phyloP scores from a whole-genome alignment of 2,113 vertebrate species.

The Anoplopoma fimbria region DNA sequence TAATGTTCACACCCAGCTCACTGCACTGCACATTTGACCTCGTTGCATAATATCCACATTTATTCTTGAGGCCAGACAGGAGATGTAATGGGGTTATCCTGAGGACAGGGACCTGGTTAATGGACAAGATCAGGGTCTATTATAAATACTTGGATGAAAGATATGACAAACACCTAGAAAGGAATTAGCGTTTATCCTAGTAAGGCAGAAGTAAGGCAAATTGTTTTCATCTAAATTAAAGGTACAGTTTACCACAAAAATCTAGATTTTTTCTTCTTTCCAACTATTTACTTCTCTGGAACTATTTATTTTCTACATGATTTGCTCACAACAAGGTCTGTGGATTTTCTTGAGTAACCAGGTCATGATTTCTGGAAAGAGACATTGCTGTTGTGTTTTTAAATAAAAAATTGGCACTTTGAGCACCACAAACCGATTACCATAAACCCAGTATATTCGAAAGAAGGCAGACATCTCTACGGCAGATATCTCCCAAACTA shows the following conservation, averaged over 20 bases:
- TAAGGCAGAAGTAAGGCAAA: not conserved
- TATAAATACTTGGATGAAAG: constrained; percentile 18
- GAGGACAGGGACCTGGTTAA: constrained; percentile 43
- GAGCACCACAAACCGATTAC: not conserved
- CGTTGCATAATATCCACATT: constrained; percentile 52
- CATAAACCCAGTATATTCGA: not conserved
- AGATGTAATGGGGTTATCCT: constrained; percentile 55
- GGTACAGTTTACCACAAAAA: not conserved
- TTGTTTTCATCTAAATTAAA: not conserved
- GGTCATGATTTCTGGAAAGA: not conserved
- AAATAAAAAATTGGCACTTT: not conserved
- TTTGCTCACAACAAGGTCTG: not conserved
- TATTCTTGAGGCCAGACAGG: constrained; percentile 49
- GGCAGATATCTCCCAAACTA: not conserved
- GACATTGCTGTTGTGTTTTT: not conserved
- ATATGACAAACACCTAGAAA: not conserved
- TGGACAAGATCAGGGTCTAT: constrained; percentile 20
- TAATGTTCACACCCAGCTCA: constrained; percentile 52
- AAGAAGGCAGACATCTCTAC: not conserved
- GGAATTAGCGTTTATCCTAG: not conserved
- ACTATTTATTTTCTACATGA: not conserved
- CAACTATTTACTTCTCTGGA: not conserved
- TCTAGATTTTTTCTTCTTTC: not conserved
- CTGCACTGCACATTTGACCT: constrained; percentile 63
- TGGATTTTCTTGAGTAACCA: not conserved